phyloP scores from a whole-genome alignment of 2,113 vertebrate genomes.

The Carollia perspicillata region DNA sequence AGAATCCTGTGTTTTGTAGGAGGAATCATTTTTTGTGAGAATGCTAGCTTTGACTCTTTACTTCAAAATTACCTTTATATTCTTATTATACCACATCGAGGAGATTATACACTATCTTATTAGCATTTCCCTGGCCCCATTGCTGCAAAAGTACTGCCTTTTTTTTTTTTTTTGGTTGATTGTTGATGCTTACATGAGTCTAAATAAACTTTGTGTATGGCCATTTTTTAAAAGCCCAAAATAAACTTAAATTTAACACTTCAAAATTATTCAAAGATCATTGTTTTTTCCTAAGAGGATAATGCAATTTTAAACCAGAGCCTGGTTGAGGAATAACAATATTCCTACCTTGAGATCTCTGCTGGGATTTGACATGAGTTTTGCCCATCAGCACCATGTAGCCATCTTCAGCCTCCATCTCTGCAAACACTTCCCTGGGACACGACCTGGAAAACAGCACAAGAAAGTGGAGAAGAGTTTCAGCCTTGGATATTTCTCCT shows the following conservation, averaged over 20 bases:
- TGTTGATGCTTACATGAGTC: not conserved
- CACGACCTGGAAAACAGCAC: not conserved
- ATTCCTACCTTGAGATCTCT: not conserved
- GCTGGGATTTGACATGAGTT: not conserved
- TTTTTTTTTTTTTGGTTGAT: not conserved
- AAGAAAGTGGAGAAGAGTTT: not conserved
- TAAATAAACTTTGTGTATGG: not conserved
- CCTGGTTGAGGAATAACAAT: not conserved
- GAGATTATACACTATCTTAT: not conserved
- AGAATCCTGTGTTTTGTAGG: not conserved
- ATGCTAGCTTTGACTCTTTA: not conserved
- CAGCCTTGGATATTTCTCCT: not conserved
- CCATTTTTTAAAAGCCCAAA: not conserved
- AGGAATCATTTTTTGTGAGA: not conserved
- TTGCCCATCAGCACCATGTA: not conserved
- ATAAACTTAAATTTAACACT: not conserved
- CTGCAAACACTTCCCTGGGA: not conserved
- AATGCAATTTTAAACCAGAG: not conserved
- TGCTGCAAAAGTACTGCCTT: not conserved
- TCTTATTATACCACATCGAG: not conserved
- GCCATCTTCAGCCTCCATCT: conserved; percentile 1
- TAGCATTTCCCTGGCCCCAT: not conserved
- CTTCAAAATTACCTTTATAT: not conserved
- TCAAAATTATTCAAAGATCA: not conserved
- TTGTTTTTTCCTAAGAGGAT: not conserved